A percentile compares a stretch with the other conserved stretches of the same genome.
phyloP scores from a whole-genome alignment of 2,888 invertebrate genomes.

The Serrognathus titanus region DNA sequence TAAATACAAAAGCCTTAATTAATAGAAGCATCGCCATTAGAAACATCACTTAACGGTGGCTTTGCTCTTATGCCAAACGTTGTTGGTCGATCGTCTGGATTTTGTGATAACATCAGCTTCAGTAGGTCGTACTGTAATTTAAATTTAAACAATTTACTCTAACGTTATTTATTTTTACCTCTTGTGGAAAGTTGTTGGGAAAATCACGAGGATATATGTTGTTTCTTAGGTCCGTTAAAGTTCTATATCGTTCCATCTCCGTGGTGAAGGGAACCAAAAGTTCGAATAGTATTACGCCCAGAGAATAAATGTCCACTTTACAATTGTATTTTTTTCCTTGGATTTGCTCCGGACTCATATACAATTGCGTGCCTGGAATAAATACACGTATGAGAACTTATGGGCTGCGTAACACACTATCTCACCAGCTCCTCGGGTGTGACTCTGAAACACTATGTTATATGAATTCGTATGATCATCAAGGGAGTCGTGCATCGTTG shows the following conservation, averaged over 20 bases:
- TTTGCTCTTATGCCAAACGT: constrained; percentile 45
- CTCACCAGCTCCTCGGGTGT: constrained; percentile 65
- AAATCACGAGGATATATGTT: constrained; percentile 71
- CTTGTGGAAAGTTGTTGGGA: constrained; percentile 59
- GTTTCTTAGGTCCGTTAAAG: constrained; percentile 63
- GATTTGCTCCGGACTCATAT: constrained; percentile 97
- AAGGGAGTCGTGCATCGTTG: constrained; percentile 68
- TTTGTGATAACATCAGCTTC: constrained; percentile 70
- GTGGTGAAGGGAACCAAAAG: constrained; percentile 85
- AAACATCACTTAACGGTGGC: constrained; percentile 1
- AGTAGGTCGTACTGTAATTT: constrained; percentile 64
- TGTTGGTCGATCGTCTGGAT: constrained; percentile 71
- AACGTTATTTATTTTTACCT: constrained; percentile 54
- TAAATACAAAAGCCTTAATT: too few relatives aligned
- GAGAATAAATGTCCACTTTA: constrained; percentile 93
- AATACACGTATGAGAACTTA: constrained; percentile 13
- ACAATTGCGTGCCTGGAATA: constrained; percentile 78
- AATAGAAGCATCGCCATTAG: too few relatives aligned
- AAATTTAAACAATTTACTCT: constrained; percentile 21
- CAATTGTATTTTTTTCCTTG: constrained; percentile 72
- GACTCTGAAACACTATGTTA: constrained; percentile 38
- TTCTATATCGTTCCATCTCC: constrained; percentile 80
- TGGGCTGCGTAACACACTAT: constrained; percentile 7
- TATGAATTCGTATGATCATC: constrained; percentile 35
- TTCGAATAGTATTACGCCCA: constrained; percentile 93